These are phyloP conservation scores for Eidolon helvum DNA, from an alignment of 2,113 vertebrate genomes.

Conservation along the genomic window DNA sequence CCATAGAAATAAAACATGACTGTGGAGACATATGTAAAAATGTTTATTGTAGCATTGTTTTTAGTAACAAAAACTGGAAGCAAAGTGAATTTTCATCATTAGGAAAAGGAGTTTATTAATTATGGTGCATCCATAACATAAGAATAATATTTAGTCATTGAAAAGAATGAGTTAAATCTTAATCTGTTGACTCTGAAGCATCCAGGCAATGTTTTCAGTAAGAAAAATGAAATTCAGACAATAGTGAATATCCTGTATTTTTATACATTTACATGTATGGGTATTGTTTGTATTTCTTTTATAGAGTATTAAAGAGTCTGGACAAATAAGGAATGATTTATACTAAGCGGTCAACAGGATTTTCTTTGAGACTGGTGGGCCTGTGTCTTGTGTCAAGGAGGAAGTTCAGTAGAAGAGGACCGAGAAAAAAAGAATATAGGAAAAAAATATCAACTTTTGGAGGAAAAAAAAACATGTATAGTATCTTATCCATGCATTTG, in stretches of 20 bases:
- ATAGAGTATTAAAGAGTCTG: background rate
- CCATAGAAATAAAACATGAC: background rate
- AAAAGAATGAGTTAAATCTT: conserved; percentile 16
- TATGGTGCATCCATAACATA: background rate
- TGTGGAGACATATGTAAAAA: background rate
- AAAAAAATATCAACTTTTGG: background rate
- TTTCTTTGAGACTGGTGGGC: background rate
- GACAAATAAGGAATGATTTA: conserved; percentile 21
- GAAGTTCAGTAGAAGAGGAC: background rate
- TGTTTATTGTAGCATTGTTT: background rate
- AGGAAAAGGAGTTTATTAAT: background rate
- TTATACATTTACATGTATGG: background rate
- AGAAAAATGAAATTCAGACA: background rate
- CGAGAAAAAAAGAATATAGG: background rate
- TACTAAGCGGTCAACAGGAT: background rate
- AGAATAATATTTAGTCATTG: background rate
- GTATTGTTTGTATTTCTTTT: background rate
- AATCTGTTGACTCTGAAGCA: background rate
- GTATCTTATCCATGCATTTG: background rate
- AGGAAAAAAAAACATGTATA: background rate
- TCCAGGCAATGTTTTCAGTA: background rate
- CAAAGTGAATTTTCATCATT: background rate
- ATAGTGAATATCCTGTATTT: background rate
- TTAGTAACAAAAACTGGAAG: conserved; percentile 6
- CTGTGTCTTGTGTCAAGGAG: background rate